phyloP scores from a whole-genome alignment of 2,888 invertebrate genomes.

The Urechis unicinctus region DNA sequence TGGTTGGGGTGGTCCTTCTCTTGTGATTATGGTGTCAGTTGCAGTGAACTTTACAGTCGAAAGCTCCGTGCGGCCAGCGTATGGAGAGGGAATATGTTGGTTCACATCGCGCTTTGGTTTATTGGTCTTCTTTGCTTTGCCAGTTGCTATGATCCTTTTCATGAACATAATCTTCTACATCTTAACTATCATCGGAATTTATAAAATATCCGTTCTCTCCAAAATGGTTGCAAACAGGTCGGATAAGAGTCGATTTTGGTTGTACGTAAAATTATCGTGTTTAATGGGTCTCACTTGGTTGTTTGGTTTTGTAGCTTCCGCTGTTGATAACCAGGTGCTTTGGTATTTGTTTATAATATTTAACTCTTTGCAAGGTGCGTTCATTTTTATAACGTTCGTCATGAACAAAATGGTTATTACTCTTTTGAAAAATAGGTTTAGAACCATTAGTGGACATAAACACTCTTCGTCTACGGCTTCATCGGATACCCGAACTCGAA shows the following conservation, averaged over 20 bases:
- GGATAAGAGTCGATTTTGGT: not conserved
- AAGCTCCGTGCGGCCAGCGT: not conserved
- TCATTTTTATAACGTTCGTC: slow-evolving; percentile 4
- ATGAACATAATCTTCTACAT: slow-evolving; percentile 1
- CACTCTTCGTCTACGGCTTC: too few relatives aligned
- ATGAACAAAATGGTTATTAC: not conserved
- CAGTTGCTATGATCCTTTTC: not conserved
- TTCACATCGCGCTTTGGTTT: not conserved
- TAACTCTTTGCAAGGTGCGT: slow-evolving; percentile 5
- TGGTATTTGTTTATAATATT: slow-evolving; percentile 8
- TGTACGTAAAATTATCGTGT: slow-evolving; percentile 5
- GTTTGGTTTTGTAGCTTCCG: slow-evolving; percentile 5
- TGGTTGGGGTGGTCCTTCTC: not conserved
- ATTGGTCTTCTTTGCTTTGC: slow-evolving; percentile 5
- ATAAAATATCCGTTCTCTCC: not conserved
- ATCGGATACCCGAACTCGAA: too few relatives aligned
- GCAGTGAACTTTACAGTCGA: not conserved
- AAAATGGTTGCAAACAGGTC: not conserved
- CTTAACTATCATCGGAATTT: slow-evolving; percentile 1
- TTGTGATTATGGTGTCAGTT: not conserved
- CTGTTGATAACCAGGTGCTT: not conserved
- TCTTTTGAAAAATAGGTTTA: slow-evolving; percentile 2
- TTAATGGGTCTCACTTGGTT: slow-evolving; percentile 11
- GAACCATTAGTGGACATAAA: too few relatives aligned
- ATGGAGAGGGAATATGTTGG: slow-evolving; percentile 7